Percentiles rank a stretch among this genome's conserved stretches.
These are phyloP conservation scores for Cerastoderma edule DNA, from an alignment of 2,888 invertebrate species.

Conservation along the genomic window DNA sequence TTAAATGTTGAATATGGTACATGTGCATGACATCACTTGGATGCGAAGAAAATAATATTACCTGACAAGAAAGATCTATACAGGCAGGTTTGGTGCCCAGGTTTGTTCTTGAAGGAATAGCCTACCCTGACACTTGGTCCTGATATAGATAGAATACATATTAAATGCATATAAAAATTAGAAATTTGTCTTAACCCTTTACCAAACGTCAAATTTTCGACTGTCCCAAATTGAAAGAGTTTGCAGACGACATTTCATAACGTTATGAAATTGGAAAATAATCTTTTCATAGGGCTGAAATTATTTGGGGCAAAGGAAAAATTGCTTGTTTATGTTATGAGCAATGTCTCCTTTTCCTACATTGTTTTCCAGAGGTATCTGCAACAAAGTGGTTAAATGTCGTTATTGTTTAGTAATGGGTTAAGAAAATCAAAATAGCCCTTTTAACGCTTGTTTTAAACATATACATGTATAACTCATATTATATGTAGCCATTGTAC, in stretches of 20 bases:
- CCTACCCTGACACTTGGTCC: constrained; percentile 60
- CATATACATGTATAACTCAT: too few species aligned
- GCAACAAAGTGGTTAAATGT: neutral
- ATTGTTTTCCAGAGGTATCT: neutral
- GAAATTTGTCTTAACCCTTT: too few species aligned
- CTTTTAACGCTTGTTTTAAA: too few species aligned
- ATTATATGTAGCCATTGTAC: too few species aligned
- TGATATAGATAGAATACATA: constrained; percentile 30
- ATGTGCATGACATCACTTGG: constrained; percentile 9
- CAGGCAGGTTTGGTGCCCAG: constrained; percentile 61
- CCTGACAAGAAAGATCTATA: too few species aligned
- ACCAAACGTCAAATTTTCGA: too few species aligned
- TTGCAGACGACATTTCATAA: too few species aligned
- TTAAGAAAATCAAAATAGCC: too few species aligned
- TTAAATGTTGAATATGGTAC: neutral
- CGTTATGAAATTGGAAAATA: too few species aligned
- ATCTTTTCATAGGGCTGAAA: neutral
- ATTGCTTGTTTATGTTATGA: neutral
- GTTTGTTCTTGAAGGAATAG: constrained; percentile 61
- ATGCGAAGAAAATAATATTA: too few species aligned
- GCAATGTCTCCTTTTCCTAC: constrained; percentile 8
- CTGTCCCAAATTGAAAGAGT: too few species aligned
- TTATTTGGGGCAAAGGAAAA: neutral
- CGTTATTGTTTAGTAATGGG: neutral
- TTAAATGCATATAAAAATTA: too few species aligned